These are phyloP conservation scores for Spheniscus mendiculus DNA, from an alignment of 2,113 vertebrate species.

Conservation along the genomic window DNA sequence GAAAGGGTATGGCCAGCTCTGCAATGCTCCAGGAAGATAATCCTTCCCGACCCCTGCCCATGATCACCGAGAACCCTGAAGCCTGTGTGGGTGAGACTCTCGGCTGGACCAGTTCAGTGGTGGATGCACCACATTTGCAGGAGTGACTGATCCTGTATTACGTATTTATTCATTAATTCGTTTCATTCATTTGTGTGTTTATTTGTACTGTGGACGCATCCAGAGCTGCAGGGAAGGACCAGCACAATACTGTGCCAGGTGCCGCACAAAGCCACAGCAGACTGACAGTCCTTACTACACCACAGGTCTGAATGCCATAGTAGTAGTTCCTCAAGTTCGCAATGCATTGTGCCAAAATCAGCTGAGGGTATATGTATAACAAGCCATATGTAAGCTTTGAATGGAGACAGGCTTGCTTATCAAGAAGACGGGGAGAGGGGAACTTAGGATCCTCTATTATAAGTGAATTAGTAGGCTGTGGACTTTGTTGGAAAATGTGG, in stretches of 20 bases:
- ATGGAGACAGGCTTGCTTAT: neutral
- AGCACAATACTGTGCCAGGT: neutral
- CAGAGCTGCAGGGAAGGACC: neutral
- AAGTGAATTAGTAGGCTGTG: neutral
- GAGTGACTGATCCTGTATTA: neutral
- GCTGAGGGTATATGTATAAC: neutral
- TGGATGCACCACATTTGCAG: neutral
- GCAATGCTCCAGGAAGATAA: neutral
- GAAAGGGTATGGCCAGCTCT: neutral
- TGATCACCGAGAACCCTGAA: neutral
- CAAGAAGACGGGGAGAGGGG: neutral
- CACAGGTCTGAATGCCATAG: neutral
- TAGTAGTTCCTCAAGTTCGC: neutral
- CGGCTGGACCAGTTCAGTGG: neutral
- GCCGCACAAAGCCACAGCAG: neutral
- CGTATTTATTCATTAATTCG: neutral
- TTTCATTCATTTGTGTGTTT: fast-evolving
- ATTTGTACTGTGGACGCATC: neutral
- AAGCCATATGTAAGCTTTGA: neutral
- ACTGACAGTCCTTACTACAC: neutral
- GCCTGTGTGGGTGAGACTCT: neutral
- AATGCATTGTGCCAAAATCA: neutral
- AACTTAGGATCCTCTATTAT: neutral
- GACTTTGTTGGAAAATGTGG: neutral
- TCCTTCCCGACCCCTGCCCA: neutral